A percentile compares a stretch with the other conserved stretches of the same genome.
These are phyloP conservation scores for Eretmochelys imbricata DNA, from an alignment of 2,113 vertebrate genomes.

Conservation along the genomic window DNA sequence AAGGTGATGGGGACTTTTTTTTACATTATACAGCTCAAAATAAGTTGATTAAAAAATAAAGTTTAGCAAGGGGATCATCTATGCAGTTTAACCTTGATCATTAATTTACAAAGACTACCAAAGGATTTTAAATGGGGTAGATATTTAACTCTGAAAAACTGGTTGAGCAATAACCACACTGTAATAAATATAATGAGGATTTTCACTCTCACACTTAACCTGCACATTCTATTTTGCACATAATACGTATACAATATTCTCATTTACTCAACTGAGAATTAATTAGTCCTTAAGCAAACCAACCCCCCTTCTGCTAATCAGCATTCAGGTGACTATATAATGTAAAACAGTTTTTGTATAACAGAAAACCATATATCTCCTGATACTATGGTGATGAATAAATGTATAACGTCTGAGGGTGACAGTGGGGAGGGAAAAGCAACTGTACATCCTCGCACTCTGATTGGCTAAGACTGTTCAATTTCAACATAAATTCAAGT, in stretches of 20 bases:
- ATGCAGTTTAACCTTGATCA: not conserved
- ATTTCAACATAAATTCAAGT: not conserved
- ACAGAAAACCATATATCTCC: not conserved
- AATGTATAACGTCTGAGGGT: slow-evolving; percentile 12
- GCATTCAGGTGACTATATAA: not conserved
- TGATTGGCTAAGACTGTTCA: not conserved
- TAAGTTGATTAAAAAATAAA: not conserved
- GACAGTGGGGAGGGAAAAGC: rapidly evolving
- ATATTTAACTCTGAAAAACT: not conserved
- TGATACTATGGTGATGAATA: not conserved
- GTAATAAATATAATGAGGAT: not conserved
- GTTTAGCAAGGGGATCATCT: not conserved
- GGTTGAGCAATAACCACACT: not conserved
- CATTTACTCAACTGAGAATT: not conserved
- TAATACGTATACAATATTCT: not conserved
- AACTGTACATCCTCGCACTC: not conserved
- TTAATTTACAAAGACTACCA: not conserved
- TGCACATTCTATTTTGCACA: not conserved
- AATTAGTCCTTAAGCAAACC: not conserved
- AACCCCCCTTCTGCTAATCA: not conserved
- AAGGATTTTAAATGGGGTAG: not conserved
- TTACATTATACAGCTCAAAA: not conserved
- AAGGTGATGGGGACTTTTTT: not conserved
- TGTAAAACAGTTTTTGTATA: too few species aligned
- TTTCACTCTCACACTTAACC: not conserved